These are phyloP conservation scores for Plodia interpunctella DNA, from an alignment of 1,140 invertebrate species.

Conservation along the genomic window DNA sequence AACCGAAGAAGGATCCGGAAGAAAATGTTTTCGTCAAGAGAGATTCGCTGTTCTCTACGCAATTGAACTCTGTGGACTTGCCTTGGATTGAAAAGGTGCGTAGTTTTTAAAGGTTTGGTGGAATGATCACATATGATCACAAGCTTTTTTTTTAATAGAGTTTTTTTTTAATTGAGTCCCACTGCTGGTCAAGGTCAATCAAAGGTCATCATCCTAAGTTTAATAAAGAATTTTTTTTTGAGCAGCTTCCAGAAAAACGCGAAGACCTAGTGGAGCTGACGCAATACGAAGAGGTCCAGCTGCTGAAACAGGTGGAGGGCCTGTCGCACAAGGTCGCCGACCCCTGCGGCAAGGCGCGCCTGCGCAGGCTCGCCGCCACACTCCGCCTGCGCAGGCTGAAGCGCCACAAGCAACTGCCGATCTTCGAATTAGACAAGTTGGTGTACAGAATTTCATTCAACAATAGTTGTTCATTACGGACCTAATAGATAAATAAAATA, in stretches of 20 bases:
- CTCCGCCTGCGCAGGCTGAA: constrained; percentile 51
- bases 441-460: constrained; percentile 24
- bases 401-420: constrained; percentile 56
- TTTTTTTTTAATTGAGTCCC: too few species aligned
- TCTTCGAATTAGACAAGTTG: constrained; percentile 67
- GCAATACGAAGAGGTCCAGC: constrained; percentile 59
- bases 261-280: constrained; percentile 43
- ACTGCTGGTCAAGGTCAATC: too few species aligned
- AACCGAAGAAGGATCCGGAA: constrained; percentile 32
- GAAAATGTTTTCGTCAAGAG: constrained; percentile 33
- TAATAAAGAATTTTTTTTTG: too few species aligned
- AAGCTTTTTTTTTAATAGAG: too few species aligned
- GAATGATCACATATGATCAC: too few species aligned
- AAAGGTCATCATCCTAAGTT: too few species aligned
- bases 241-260: constrained; percentile 9
- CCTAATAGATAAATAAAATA: too few species aligned
- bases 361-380: constrained; percentile 48
- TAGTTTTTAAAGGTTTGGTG: too few species aligned
- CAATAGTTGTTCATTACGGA: too few species aligned
- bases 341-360: constrained; percentile 32
- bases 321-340: constrained; percentile 44
- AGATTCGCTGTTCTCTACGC: constrained; percentile 50
- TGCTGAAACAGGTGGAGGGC: constrained; percentile 55
- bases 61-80: constrained; percentile 43
- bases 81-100: constrained; percentile 42